A percentile compares a stretch with the other conserved stretches of the same genome.
phyloP scores from a whole-genome alignment of 1,140 invertebrate genomes.

The Amyelois transitella region DNA sequence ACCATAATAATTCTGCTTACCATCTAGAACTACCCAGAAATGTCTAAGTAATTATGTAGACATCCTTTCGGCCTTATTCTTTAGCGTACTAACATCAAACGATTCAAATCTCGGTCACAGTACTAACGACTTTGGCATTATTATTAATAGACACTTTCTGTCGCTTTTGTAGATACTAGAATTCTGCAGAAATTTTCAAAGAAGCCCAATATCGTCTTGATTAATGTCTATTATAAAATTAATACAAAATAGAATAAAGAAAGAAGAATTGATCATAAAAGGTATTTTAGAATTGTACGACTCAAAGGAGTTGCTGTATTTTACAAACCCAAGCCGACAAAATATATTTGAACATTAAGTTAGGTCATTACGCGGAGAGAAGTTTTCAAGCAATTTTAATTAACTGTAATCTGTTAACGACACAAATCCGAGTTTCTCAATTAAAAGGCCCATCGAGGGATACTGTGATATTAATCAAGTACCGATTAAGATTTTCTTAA shows the following conservation, averaged over 20 bases:
- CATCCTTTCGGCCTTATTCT: background rate
- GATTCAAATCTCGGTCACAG: slow-evolving; percentile 2
- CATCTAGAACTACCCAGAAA: background rate
- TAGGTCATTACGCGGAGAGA: background rate
- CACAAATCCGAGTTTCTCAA: background rate
- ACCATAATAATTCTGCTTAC: background rate
- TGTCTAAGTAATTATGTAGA: background rate
- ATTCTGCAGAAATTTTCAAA: background rate
- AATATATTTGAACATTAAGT: background rate
- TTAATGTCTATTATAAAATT: too few species aligned
- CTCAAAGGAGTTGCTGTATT: too few species aligned
- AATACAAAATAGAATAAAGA: too few species aligned
- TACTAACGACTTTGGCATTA: background rate
- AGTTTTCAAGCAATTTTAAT: background rate
- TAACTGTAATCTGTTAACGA: background rate
- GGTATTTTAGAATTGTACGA: too few species aligned
- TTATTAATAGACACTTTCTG: background rate
- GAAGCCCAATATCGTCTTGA: too few species aligned
- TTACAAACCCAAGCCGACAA: background rate
- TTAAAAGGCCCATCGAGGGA: background rate
- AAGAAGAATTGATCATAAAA: too few species aligned
- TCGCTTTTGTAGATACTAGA: background rate
- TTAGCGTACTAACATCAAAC: slow-evolving; percentile 5
- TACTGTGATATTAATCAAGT: background rate
- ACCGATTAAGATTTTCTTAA: background rate